phyloP scores from a whole-genome alignment of 2,113 vertebrate species.

The Zapus hudsonius region DNA sequence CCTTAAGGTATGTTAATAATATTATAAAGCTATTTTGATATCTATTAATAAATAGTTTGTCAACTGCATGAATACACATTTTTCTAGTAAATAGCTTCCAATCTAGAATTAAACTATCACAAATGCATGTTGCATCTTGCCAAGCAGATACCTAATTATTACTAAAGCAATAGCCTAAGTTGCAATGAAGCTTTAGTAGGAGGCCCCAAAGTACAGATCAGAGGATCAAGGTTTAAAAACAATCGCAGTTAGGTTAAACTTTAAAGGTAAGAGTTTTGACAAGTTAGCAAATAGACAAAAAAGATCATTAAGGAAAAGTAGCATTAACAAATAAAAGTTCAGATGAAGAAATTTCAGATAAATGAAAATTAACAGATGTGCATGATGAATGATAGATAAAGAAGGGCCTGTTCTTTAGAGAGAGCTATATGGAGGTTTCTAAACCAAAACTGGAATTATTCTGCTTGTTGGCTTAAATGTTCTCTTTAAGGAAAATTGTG shows the following conservation, averaged over 20 bases:
- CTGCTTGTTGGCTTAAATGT: neutral
- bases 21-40: neutral
- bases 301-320: neutral
- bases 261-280: neutral
- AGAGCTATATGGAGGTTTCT: neutral
- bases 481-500: neutral
- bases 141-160: neutral
- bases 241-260: neutral
- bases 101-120: neutral
- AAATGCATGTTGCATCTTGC: neutral
- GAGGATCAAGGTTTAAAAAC: neutral
- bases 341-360: neutral
- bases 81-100: neutral
- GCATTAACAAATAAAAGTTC: neutral
- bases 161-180: neutral
- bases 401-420: neutral
- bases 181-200: neutral
- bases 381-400: neutral
- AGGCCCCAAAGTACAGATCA: neutral
- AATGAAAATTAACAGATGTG: neutral
- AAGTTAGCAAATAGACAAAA: rapidly evolving
- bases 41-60: neutral
- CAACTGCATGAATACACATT: neutral
- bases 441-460: neutral
- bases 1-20: neutral